These are phyloP conservation scores for Grallaria varia DNA, from an alignment of 2,113 vertebrate genomes.

Conservation along the genomic window DNA sequence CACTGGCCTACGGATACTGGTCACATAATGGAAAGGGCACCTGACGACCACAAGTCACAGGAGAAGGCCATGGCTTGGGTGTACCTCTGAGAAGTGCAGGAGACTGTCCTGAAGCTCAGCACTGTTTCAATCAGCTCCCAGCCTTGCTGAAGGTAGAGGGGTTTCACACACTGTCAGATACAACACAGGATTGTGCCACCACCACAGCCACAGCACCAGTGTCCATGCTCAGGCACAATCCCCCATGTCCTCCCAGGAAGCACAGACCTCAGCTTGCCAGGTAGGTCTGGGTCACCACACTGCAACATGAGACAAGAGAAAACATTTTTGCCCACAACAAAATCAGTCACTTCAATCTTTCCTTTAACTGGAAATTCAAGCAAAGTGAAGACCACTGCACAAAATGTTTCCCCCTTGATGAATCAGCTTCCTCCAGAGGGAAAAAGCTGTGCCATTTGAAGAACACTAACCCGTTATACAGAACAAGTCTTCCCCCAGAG, in stretches of 20 bases:
- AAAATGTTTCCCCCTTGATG: not conserved
- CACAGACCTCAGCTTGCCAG: not conserved
- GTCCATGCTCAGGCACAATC: rapidly evolving
- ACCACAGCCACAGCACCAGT: rapidly evolving
- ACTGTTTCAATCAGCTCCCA: not conserved
- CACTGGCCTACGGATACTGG: not conserved
- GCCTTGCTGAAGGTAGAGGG: not conserved
- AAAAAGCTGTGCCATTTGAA: not conserved
- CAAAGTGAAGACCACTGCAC: not conserved
- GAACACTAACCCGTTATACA: not conserved
- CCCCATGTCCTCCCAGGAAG: not conserved
- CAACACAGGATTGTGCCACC: rapidly evolving
- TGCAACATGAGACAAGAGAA: not conserved
- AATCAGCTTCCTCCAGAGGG: conserved; percentile 3
- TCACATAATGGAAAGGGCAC: not conserved
- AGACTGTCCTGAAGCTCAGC: not conserved
- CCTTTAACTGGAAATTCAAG: not conserved
- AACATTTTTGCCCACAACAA: not conserved
- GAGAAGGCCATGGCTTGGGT: not conserved
- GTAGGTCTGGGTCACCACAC: not conserved
- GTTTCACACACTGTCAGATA: rapidly evolving
- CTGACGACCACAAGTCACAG: not conserved
- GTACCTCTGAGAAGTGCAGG: not conserved
- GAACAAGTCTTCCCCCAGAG: not conserved
- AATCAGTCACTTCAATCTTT: not conserved